These are phyloP conservation scores for Bovichtus variegatus DNA, from an alignment of 2,797 vertebrate species.

Conservation along the genomic window DNA sequence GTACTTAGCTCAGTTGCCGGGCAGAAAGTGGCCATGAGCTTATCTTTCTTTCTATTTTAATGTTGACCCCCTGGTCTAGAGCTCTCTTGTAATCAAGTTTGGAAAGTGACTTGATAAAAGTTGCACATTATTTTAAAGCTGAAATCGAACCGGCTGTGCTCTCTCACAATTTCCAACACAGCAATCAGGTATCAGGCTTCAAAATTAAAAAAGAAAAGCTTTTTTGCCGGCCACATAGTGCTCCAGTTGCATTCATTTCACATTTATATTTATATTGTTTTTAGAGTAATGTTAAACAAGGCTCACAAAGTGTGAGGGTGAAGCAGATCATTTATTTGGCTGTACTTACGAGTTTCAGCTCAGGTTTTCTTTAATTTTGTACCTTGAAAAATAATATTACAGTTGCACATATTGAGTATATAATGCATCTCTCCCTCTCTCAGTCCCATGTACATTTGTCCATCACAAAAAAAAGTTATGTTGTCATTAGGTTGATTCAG, in stretches of 20 bases:
- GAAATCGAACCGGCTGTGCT: not conserved
- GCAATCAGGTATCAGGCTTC: too few species aligned
- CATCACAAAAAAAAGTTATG: conserved; percentile 15
- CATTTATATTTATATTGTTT: not conserved
- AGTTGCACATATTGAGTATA: not conserved
- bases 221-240: not conserved
- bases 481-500: not conserved
- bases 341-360: not conserved
- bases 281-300: not conserved
- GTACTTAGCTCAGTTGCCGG: conserved; percentile 40
- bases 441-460: not conserved
- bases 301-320: not conserved
- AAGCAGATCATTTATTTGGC: not conserved
- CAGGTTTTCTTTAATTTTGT: not conserved
- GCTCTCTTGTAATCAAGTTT: not conserved
- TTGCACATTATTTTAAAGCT: conserved; percentile 2
- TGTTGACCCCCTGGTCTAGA: conserved; percentile 11
- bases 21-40: conserved; percentile 48
- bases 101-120: not conserved
- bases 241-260: not conserved
- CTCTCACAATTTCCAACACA: too few species aligned
- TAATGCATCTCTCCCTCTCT: not conserved
- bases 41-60: conserved; percentile 51
- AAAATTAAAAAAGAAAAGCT: not conserved
- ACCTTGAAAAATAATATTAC: not conserved